phyloP scores from a whole-genome alignment of 2,113 vertebrate genomes.

The Bubo bubo region DNA sequence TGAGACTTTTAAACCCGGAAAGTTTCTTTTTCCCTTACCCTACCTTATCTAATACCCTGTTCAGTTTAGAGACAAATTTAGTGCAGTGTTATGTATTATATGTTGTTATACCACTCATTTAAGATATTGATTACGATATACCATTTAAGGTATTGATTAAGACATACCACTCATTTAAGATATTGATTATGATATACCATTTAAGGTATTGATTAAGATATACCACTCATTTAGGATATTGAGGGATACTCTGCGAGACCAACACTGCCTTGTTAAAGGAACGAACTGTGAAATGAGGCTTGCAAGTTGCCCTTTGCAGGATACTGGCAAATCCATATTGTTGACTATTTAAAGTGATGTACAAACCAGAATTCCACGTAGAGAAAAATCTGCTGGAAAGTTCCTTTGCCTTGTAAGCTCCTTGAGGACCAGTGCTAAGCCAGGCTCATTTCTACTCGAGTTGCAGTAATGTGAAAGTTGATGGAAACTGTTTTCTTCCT shows the following conservation, averaged over 20 bases:
- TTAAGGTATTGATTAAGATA: background rate
- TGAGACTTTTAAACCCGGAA: background rate
- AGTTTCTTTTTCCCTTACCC: background rate
- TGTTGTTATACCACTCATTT: background rate
- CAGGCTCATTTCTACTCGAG: background rate
- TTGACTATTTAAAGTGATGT: background rate
- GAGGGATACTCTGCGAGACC: background rate
- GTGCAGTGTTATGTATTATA: background rate
- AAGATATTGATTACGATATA: too few relatives aligned
- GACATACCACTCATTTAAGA: background rate
- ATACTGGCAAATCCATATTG: background rate
- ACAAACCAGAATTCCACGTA: background rate
- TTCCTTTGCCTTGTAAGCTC: background rate
- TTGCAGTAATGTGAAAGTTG: background rate
- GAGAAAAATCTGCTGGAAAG: background rate
- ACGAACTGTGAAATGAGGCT: background rate
- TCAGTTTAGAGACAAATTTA: background rate
- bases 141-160: too few relatives aligned
- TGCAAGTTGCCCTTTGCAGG: background rate
- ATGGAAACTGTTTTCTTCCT: background rate
- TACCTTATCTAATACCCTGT: background rate
- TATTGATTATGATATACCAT: too few relatives aligned
- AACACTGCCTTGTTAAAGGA: background rate
- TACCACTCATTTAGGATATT: background rate
- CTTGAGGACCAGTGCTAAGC: background rate